Base-by-base conservation (phyloP, 2,888 invertebrate species). In the Ochropleura plecta region DNA sequence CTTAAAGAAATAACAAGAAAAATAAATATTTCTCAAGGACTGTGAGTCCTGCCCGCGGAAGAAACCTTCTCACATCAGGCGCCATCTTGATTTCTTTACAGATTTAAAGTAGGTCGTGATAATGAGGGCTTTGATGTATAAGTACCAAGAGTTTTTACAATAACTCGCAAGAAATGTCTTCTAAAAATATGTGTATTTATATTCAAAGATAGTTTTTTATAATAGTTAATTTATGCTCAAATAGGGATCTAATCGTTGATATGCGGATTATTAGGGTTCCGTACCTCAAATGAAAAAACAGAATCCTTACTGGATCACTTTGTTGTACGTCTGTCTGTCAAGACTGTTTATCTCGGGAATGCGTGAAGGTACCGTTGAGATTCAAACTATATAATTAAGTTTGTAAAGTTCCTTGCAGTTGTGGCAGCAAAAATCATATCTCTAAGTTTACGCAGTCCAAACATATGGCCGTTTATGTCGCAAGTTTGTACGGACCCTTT, bases 31-130 rank as follows among this genome's bases (percentile, higher is more conserved):
- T 42, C 20, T 69, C n/a, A 69, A 69, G 62, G 44, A 44, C 49
- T 55, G 30, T 42, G 49, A 68, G 76, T 55, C 62, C 55, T n/a
- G 44, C 62, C 53, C n/a, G 62, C 48, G 49, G 44, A n/a, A 30
- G 42, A 14, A 49, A n/a, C 53, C 46, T 63, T 44, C 5, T 3
- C 40, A 76, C 16, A 55, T 55, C 42, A 44, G 53, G 16, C 53
- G 68, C 67, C 60, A 76, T 55, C 4, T 55, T 49, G 48, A 3
- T 59, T 66, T 75, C 44, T 69, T 76, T 14, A 12, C 5, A 49
- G 60, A 76, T 76, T 55, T 51, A n/a, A 76, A 69, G 44, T 44
- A 55, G 20, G 59, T 14, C 49, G 10, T 65, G 40, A 20, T 51
- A 75, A 59, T 49, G 30, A 59, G 16, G 1, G 5, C 10, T 44